Evolutionary conservation across 2,888 invertebrate genomes (phyloP).

Genomic region (Caenorhabditis sp.): DNA sequence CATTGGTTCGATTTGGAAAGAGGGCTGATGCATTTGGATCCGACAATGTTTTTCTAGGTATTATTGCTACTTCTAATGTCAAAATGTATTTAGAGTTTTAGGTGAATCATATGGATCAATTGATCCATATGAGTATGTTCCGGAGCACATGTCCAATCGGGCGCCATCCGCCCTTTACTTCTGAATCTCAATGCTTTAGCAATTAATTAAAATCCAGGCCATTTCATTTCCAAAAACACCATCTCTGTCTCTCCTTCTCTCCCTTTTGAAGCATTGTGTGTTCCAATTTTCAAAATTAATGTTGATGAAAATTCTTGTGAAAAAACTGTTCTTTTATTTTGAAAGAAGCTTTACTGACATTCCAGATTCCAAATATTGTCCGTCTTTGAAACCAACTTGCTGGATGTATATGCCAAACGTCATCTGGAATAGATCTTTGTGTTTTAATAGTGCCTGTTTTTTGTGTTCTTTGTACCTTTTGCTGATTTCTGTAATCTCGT

Average conservation of each 20-base stretch:
- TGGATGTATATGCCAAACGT: conserved; percentile 78
- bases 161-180: conserved; percentile 49
- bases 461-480: conserved; percentile 60
- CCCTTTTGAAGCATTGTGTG: conserved; percentile 48
- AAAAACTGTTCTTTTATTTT: conserved; percentile 13
- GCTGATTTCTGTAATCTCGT: conserved; percentile 74
- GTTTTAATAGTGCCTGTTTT: not conserved
- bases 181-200: conserved; percentile 38
- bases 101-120: conserved; percentile 62
- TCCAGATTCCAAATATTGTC: conserved; percentile 21
- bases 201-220: conserved; percentile 11
- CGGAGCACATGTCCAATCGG: conserved; percentile 55
- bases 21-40: conserved; percentile 61
- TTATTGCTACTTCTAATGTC: not conserved
- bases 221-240: conserved; percentile 8
- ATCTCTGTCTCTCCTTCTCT: conserved; percentile 29
- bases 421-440: conserved; percentile 71
- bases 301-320: conserved; percentile 50
- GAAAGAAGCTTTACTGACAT: conserved; percentile 25
- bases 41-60: conserved; percentile 63
- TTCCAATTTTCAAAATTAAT: conserved; percentile 14
- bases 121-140: conserved; percentile 58
- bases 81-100: conserved; percentile 18
- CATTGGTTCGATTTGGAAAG: conserved; percentile 80
- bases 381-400: conserved; percentile 49